phyloP scores from a whole-genome alignment of 2,888 invertebrate genomes.

The Tortricodes alternella region DNA sequence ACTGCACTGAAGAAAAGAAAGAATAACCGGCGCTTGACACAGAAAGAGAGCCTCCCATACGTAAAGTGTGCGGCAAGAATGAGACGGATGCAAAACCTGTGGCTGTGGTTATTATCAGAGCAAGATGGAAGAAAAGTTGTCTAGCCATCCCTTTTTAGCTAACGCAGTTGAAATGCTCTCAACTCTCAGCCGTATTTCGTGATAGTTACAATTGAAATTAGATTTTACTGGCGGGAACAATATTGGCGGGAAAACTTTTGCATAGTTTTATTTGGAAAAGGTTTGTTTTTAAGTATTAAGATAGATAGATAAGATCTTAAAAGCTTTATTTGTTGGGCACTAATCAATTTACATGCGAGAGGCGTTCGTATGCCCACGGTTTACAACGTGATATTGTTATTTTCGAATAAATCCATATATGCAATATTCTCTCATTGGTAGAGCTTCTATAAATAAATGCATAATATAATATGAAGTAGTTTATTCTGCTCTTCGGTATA shows the following conservation, averaged over 20 bases:
- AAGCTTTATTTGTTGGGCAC: slow-evolving; percentile 8
- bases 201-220: background rate
- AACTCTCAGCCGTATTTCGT: slow-evolving; percentile 20
- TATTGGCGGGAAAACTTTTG: slow-evolving; percentile 65
- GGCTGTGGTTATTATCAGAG: slow-evolving; percentile 27
- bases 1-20: slow-evolving; percentile 47
- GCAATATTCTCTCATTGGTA: no score
- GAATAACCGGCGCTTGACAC: slow-evolving; percentile 7
- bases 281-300: slow-evolving; percentile 15
- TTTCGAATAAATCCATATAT: no score
- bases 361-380: no score
- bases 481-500: no score
- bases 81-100: slow-evolving; percentile 44
- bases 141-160: slow-evolving; percentile 36
- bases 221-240: slow-evolving; percentile 32
- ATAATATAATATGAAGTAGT: no score
- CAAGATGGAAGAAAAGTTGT: slow-evolving; percentile 34
- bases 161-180: background rate
- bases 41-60: slow-evolving; percentile 12
- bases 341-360: background rate
- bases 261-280: slow-evolving; percentile 17
- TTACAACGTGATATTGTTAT: no score
- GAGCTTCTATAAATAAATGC: no score
- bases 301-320: slow-evolving; percentile 17
- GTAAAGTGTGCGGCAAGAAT: slow-evolving; percentile 41